Base-by-base conservation (phyloP, 1,140 invertebrate genomes). In the Drosophila busckii region DNA sequence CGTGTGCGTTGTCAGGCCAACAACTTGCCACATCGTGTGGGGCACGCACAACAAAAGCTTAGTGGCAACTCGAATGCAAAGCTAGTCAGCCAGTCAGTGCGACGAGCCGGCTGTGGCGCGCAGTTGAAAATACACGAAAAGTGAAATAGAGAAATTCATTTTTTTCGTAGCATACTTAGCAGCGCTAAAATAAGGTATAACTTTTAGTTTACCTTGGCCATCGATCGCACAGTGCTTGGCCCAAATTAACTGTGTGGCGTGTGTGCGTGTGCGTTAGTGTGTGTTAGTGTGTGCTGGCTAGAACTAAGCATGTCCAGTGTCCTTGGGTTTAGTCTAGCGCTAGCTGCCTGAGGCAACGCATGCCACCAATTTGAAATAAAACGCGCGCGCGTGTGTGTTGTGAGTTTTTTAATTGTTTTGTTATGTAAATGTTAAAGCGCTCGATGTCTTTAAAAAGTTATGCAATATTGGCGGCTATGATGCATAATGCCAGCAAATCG, bases 391-490 rank as follows among this genome's bases (percentile, higher is more conserved):
- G n/a, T 29, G 34, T 44, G 31, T n/a, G 13, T 37, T 19, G 2
- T 37, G 9, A 9, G 16, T 26, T 22, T 45, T 17, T 40, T 40
- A 32, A 37, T 29, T 7, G n/a, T 52, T 4, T n/a, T 78, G 35
- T 37, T 70, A 73, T 62, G 54, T 50, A 45, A 48, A 50, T 28
- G 61, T 32, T 50, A 49, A 55, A 45, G 56, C 45, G 50, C 42
- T 17, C 19, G 65, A 87, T 87, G 84, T 86, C 76, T 68, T 59
- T 85, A 12, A 83, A 84, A 65, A 60, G 66, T 66, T 85, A 83
- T 62, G 85, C 82, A 67, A 70, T 86, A 58, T 67, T 86, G 15
- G 63, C 76, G 37, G 82, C 84, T 35, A 58, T 85, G n/a, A n/a
- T n/a, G n/a, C n/a, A 53, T 20, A 59, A 37, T 59, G 40, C 56